Conservation (phyloP, 1,140 invertebrate genomes). For the Acromyrmex echinatior region DNA sequence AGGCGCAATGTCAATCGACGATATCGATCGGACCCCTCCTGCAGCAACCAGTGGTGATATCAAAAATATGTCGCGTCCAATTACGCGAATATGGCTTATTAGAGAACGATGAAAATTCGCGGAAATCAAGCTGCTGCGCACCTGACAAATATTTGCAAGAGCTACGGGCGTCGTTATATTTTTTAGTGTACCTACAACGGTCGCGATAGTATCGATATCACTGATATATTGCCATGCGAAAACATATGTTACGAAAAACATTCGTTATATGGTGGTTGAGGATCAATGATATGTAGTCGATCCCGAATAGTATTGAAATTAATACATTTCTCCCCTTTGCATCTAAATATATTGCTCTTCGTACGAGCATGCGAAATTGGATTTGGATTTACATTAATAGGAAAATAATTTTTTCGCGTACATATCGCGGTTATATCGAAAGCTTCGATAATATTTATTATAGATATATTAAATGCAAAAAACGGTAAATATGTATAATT, state of each 20-base stretch:
- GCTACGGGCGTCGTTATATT: slow-evolving; percentile 10
- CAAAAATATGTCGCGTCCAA: slow-evolving; percentile 58
- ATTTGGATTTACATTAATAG: slow-evolving; percentile 19
- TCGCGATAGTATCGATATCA: not conserved
- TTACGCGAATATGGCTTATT: slow-evolving; percentile 52
- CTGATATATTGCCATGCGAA: slow-evolving; percentile 4
- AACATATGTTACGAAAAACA: slow-evolving; percentile 28
- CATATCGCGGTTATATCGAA: not conserved
- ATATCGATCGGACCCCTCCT: slow-evolving; percentile 20
- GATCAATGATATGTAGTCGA: slow-evolving; percentile 7
- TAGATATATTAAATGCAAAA: not conserved
- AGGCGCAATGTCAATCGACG: slow-evolving; percentile 53
- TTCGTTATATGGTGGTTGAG: not conserved
- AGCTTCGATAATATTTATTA: not conserved
- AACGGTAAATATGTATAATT: not conserved
- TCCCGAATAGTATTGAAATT: slow-evolving; percentile 17
- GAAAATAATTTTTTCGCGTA: slow-evolving; percentile 16
- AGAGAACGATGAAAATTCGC: slow-evolving; percentile 42
- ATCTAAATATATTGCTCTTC: slow-evolving; percentile 29
- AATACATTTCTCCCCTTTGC: slow-evolving; percentile 1
- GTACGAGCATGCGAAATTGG: slow-evolving; percentile 1
- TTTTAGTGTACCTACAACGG: not conserved
- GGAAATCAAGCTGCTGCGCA: slow-evolving; percentile 14
- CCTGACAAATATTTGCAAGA: slow-evolving; percentile 49
- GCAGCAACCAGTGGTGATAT: not conserved